Evolutionary conservation across 64 coral and sea anemone species (phyloP), one percentile per base, ranked within the genome.

Genomic region (Dendrophyllia cribrosa): DNA sequence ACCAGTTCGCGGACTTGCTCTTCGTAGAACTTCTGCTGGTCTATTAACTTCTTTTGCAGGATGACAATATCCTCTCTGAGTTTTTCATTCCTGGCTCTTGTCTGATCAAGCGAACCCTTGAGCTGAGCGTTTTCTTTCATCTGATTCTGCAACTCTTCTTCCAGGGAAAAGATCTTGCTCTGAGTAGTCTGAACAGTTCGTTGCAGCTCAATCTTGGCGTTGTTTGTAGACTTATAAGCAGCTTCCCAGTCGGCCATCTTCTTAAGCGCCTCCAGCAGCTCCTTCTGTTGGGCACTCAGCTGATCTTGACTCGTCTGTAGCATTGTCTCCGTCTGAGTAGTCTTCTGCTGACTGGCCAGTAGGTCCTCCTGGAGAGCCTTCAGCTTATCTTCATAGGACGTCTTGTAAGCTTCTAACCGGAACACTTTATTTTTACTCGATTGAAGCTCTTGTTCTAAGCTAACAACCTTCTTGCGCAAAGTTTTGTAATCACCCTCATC

Each of bases 361-460:
- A 99, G 78, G 58, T 99, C 97, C 24, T 99, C 97, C 9, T 96
- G 94, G 15, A 93, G 44, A 13, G 79, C 89, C 66, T 94, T 95
- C 58, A 99, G 50, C 77, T 99, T 99, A n/a, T 96, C 94, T 59
- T 99, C 97, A 21, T 96, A 99, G 20, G 97, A 96, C 8, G 94
- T 88, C 46, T 99, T 99, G 47, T 99, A 99, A 3, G 97, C 97
- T 77, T 99, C 97, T 19, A 99, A 60, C 20, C 97, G 88, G 26
- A 84, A 91, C 5, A 88, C 82, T 79, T 98, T 98, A 45, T 98
- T 98, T 58, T 98, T 98, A 13, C 89, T 77, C 0, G 91, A 78
- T n/a, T 93, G 94, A 4, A 98, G 46, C 46, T 98, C 97, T 83
- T 98, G 97, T 17, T 98, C 97, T 6, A 96, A 72, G 79, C 87